A percentile compares a stretch with the other conserved stretches of the same genome.
phyloP scores from a whole-genome alignment of 2,797 vertebrate species.

The Gallinago stenura region DNA sequence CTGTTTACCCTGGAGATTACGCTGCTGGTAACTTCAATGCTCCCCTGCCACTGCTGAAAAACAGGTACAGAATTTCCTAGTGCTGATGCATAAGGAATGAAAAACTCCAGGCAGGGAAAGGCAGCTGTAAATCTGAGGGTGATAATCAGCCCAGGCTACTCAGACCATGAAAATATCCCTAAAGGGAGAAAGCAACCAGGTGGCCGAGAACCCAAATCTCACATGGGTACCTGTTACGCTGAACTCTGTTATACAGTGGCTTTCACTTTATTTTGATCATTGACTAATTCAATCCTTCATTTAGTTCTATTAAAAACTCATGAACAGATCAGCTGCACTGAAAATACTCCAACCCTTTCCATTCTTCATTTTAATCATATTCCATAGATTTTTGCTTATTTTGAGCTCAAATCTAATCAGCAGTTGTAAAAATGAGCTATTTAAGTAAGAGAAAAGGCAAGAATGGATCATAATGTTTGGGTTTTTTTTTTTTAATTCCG shows the following conservation, averaged over 20 bases:
- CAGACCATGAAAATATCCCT: background rate
- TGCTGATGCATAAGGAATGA: background rate
- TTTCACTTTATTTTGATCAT: slow-evolving; percentile 3
- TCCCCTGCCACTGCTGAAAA: slow-evolving; percentile 28
- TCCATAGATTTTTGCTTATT: slow-evolving; percentile 15
- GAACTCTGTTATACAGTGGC: background rate
- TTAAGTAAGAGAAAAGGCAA: slow-evolving; percentile 10
- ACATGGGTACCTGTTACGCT: background rate
- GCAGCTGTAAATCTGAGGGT: background rate
- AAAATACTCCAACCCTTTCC: slow-evolving; percentile 15
- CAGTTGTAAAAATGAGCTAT: background rate
- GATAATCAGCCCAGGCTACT: background rate
- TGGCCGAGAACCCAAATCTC: background rate
- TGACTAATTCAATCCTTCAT: slow-evolving; percentile 4
- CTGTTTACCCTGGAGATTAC: slow-evolving; percentile 12
- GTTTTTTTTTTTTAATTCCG: background rate
- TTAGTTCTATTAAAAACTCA: background rate
- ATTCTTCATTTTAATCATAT: background rate
- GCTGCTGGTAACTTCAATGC: background rate
- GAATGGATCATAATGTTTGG: background rate
- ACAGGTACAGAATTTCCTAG: slow-evolving; percentile 23
- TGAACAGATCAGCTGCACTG: background rate
- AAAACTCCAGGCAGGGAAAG: background rate
- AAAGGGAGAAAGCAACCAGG: fast-evolving
- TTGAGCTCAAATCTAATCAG: background rate